Base-by-base conservation (phyloP, 1,140 invertebrate species). In the Drosophila virilis region DNA sequence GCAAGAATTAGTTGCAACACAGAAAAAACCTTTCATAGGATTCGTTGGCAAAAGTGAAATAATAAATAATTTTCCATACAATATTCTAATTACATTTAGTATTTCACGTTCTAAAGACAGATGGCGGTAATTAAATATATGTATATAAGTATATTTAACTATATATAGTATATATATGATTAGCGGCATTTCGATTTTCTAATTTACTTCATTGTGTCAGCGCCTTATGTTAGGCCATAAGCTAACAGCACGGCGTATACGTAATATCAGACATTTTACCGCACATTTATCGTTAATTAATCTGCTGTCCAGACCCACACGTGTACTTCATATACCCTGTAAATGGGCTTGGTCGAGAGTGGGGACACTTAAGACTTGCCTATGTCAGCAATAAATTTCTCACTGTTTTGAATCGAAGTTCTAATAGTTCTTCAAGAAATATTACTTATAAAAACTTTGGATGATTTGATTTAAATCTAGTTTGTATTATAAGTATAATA, bases 241-340 rank as follows among this genome's bases (percentile, higher is more conserved):
- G 48, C 71, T 74, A 69, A 62, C 59, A 46, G 35, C 59, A 28
- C 33, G 48, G 33, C 72, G 59, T 62, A 64, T 51, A 74, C 66
- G 43, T 74, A 62, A 70, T 62, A 40, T 15, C 58, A 62, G 54
- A 42, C 38, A 37, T 48, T 38, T 62, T 52, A 62, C 50, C 46
- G 13, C 50, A 62, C 58, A 38, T 54, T 70, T 37, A 51, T 46
- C 54, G 48, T 55, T 70, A 62, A 70, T 70, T 70, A 70, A 70
- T 46, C 48, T 60, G 46, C 38, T 22, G 32, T 33, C 28, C 33
- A n/a, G 12, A 6, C 15, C 10, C 40, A 45, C 67, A 70, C 67
- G 42, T 70, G 67, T 62, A 50, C 17, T 17, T 22, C 1, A 0
- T 12, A 6, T 48, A 46, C 57, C 57, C 57, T 35, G 57, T 46